These are phyloP conservation scores for Thoracochromis brauschi DNA, from an alignment of 2,113 vertebrate genomes.

Conservation along the genomic window DNA sequence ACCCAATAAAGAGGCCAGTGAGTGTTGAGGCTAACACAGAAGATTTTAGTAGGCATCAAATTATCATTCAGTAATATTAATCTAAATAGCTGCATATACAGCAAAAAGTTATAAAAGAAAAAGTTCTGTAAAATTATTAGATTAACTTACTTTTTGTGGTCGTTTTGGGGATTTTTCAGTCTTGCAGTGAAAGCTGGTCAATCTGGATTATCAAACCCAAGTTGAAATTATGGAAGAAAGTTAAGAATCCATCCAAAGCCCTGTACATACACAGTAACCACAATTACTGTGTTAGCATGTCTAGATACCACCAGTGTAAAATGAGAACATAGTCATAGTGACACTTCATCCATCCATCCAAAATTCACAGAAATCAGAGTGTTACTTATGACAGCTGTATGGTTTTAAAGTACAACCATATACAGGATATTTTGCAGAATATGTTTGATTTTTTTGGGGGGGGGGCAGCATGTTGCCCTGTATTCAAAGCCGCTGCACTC, in stretches of 20 bases:
- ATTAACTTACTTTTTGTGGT: accelerated
- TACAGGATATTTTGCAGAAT: neutral
- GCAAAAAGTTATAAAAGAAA: neutral
- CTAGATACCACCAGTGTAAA: neutral
- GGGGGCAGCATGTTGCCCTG: neutral
- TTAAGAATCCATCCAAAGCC: neutral
- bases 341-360: neutral
- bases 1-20: neutral
- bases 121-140: accelerated
- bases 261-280: neutral
- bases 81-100: neutral
- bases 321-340: neutral
- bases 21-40: neutral
- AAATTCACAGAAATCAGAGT: neutral
- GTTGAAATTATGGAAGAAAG: neutral
- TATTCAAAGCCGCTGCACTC: neutral
- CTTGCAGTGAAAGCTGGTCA: neutral
- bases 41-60: neutral
- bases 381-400: neutral
- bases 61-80: neutral
- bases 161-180: neutral
- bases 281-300: neutral
- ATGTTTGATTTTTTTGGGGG: neutral
- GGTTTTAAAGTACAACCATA: neutral
- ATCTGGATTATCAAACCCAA: neutral